These are phyloP conservation scores for Paramisgurnus dabryanus DNA, from an alignment of 2,113 vertebrate genomes.

Conservation along the genomic window DNA sequence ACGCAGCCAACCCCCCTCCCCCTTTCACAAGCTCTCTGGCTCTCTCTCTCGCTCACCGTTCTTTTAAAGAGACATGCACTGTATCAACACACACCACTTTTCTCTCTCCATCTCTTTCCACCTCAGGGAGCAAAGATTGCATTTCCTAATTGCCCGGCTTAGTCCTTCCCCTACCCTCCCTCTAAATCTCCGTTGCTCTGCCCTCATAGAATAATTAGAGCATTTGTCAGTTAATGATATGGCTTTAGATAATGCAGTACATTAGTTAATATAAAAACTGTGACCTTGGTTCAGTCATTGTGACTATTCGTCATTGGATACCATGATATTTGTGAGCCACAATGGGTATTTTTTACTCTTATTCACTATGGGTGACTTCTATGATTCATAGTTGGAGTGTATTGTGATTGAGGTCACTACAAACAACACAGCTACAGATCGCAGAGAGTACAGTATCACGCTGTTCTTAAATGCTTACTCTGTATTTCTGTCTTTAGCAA, in stretches of 20 bases:
- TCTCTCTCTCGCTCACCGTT: slow-evolving; percentile 26
- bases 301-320: not conserved
- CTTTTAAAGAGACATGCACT: slow-evolving; percentile 45
- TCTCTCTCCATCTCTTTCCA: slow-evolving; percentile 28
- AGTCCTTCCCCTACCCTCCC: slow-evolving; percentile 30
- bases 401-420: not conserved
- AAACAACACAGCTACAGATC: not conserved
- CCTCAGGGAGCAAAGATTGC: slow-evolving; percentile 51
- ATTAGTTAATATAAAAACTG: slow-evolving; percentile 14
- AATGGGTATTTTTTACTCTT: not conserved
- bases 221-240: slow-evolving; percentile 40
- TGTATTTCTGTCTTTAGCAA: not conserved
- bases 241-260: slow-evolving; percentile 1
- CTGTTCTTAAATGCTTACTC: not conserved
- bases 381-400: not conserved
- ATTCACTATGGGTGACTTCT: not conserved
- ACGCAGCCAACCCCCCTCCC: slow-evolving; percentile 57
- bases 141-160: slow-evolving; percentile 56
- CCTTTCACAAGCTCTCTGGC: slow-evolving; percentile 42
- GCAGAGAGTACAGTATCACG: not conserved
- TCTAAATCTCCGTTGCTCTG: slow-evolving; percentile 25
- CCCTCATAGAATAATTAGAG: slow-evolving; percentile 38
- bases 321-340: not conserved
- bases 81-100: slow-evolving; percentile 5
- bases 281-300: not conserved